These are phyloP conservation scores for Tapera naevia DNA, from an alignment of 2,797 vertebrate genomes.

Conservation along the genomic window DNA sequence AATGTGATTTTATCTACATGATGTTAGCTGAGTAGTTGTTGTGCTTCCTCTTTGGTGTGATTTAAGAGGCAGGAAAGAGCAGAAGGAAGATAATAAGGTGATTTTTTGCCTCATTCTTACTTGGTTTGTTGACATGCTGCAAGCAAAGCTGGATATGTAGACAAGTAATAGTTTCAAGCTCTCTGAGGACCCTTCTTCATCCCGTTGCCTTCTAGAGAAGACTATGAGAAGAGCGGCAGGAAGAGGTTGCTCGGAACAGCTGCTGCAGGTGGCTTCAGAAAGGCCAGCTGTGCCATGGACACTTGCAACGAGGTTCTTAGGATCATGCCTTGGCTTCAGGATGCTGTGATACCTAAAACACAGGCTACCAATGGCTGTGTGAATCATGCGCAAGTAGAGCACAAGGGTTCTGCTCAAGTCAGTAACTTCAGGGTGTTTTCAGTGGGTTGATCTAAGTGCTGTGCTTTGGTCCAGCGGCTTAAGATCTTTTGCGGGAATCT, in stretches of 20 bases:
- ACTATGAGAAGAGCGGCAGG: background rate
- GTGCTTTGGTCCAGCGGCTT: background rate
- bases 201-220: background rate
- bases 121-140: background rate
- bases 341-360: background rate
- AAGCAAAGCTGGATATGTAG: background rate
- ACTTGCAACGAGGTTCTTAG: accelerated
- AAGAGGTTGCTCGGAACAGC: background rate
- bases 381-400: background rate
- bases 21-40: background rate
- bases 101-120: background rate
- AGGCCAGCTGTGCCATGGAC: background rate
- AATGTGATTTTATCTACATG: accelerated
- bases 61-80: background rate
- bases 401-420: background rate
- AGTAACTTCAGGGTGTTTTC: background rate
- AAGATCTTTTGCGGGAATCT: background rate
- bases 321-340: background rate
- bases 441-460: background rate
- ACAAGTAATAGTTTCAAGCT: background rate
- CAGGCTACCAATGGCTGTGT: accelerated
- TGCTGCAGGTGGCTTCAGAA: background rate
- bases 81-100: background rate
- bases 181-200: background rate
- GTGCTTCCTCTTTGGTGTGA: background rate